Evolutionary conservation across 2,888 invertebrate species (phyloP).

Genomic region (Corythucha ciliata): DNA sequence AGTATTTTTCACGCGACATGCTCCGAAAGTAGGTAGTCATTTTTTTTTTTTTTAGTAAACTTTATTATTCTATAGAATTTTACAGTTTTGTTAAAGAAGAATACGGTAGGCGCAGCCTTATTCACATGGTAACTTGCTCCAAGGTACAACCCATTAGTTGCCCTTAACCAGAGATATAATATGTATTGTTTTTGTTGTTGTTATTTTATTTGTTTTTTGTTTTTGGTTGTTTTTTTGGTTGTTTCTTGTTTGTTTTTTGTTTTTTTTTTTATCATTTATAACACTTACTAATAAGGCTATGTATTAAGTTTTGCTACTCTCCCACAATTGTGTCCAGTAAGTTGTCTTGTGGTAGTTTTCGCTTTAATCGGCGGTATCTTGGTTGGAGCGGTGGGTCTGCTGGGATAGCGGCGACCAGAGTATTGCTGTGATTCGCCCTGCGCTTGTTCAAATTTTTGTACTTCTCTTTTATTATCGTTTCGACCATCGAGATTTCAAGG

Average conservation of each 20-base stretch:
- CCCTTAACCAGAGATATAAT: conserved; percentile 4
- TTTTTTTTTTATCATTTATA: no score
- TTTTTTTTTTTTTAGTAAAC: no score
- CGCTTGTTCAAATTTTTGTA: not conserved
- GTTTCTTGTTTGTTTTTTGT: no score
- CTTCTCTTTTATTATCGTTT: not conserved
- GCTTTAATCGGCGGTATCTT: not conserved
- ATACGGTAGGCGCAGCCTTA: not conserved
- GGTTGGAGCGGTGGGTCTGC: not conserved
- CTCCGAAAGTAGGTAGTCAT: no score
- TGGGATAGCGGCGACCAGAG: conserved; percentile 1
- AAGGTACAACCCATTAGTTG: not conserved
- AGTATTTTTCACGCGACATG: no score
- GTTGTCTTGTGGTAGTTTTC: not conserved
- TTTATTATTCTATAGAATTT: not conserved
- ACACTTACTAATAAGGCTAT: no score
- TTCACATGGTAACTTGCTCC: not conserved
- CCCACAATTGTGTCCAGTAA: not conserved
- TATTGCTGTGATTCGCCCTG: conserved; percentile 1
- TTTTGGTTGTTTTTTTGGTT: no score
- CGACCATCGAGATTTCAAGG: conserved; percentile 2
- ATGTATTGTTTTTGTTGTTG: no score
- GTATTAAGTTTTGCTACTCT: not conserved
- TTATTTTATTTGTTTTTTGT: no score
- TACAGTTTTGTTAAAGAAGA: not conserved